Conservation (phyloP, 2,797 vertebrate genomes). For the Semotilus atromaculatus region DNA sequence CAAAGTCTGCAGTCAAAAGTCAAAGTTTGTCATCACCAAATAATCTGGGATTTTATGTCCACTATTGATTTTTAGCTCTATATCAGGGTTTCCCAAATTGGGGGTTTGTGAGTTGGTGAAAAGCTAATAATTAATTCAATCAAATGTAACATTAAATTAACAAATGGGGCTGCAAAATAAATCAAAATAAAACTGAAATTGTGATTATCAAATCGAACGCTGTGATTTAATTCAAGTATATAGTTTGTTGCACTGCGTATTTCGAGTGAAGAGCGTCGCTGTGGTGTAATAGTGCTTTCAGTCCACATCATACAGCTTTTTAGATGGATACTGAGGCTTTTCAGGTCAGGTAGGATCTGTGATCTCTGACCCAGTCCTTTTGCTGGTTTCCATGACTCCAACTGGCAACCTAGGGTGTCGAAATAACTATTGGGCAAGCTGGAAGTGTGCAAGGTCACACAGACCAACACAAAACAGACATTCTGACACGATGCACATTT, state of each 20-base stretch:
- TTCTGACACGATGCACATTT: neutral
- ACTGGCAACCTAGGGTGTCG: no score
- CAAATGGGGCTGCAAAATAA: neutral
- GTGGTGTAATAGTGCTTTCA: no score
- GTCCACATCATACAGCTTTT: no score
- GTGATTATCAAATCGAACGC: neutral
- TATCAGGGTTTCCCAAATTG: neutral
- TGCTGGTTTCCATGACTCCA: no score
- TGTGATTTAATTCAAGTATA: neutral
- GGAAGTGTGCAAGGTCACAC: neutral
- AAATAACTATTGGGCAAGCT: neutral
- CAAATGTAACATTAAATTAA: neutral
- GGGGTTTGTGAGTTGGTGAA: no score
- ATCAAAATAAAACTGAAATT: no score
- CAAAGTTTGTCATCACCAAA: no score
- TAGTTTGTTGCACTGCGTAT: no score
- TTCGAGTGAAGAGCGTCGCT: no score
- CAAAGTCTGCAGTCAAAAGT: neutral
- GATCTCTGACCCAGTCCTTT: no score
- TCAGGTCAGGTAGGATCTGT: neutral
- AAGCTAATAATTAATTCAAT: neutral
- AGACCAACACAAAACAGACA: neutral
- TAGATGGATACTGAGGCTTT: neutral
- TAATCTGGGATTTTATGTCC: neutral
- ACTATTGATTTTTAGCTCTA: neutral